Conservation (phyloP, 2,888 invertebrate species). For the Ichneumoninae sp. region DNA sequence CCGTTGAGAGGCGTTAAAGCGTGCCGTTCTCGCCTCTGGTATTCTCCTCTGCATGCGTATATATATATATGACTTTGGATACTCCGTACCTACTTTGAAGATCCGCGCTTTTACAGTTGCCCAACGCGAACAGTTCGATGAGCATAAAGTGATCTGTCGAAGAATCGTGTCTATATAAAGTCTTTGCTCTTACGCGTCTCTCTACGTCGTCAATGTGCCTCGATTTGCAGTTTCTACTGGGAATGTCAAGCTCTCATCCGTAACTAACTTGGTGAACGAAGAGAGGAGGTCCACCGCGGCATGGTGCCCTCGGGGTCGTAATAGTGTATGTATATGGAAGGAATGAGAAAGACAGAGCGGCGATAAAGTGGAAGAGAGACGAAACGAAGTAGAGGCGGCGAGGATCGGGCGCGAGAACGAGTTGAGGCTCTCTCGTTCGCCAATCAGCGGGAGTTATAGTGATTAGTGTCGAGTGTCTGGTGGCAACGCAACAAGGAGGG, state of each 20-base stretch:
- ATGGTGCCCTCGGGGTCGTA: conserved; percentile 52
- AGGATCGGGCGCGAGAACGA: conserved; percentile 60
- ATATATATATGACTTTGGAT: conserved; percentile 12
- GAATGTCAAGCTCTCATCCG: conserved; percentile 46
- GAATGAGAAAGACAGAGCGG: not conserved
- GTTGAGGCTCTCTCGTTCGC: conserved; percentile 60
- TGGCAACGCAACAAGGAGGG: conserved; percentile 65
- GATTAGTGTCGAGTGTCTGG: conserved; percentile 68
- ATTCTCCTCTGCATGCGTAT: not conserved
- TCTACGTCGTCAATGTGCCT: not conserved
- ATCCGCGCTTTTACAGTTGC: conserved; percentile 45
- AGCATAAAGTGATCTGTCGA: conserved; percentile 21
- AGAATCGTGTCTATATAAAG: conserved; percentile 40
- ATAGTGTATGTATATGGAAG: conserved; percentile 49
- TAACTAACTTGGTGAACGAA: conserved; percentile 19
- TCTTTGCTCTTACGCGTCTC: conserved; percentile 7
- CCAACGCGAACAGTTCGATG: conserved; percentile 32
- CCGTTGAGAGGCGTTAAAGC: conserved; percentile 57
- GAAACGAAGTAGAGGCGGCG: conserved; percentile 36
- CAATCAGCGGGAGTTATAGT: conserved; percentile 69
- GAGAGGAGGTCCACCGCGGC: conserved; percentile 46
- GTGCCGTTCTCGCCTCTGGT: conserved; percentile 16
- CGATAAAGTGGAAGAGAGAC: conserved; percentile 46
- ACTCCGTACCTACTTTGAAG: not conserved
- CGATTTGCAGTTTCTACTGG: conserved; percentile 37